These are phyloP conservation scores for Temnothorax nylanderi DNA, from an alignment of 1,140 invertebrate genomes.

Conservation along the genomic window DNA sequence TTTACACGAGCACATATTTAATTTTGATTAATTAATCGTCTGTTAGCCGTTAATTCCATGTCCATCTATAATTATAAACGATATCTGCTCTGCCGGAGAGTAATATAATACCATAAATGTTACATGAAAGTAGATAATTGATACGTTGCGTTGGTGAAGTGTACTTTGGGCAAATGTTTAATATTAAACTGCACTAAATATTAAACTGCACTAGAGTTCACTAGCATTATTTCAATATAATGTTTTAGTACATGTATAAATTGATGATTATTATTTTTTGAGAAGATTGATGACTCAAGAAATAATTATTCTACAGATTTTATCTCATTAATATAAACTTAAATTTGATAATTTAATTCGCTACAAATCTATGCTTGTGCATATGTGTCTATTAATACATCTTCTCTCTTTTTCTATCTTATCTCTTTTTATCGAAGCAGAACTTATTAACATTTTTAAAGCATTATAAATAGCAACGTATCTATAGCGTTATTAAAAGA, in stretches of 20 bases:
- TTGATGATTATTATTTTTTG: not conserved
- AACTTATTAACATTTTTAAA: not conserved
- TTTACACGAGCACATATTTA: not conserved
- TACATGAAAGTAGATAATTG: conserved; percentile 53
- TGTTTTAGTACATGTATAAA: not conserved
- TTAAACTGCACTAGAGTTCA: conserved; percentile 51
- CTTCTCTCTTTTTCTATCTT: not conserved
- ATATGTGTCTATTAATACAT: not conserved
- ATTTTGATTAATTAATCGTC: conserved; percentile 38
- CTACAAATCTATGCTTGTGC: not conserved
- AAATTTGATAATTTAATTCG: not conserved
- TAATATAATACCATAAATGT: conserved; percentile 48
- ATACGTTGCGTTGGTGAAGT: conserved; percentile 34
- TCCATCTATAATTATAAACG: conserved; percentile 21
- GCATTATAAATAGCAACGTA: not conserved
- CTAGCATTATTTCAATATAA: not conserved
- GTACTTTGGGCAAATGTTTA: conserved; percentile 44
- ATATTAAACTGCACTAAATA: conserved; percentile 41
- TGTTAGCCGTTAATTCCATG: conserved; percentile 29
- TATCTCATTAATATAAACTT: not conserved
- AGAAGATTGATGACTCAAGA: not conserved
- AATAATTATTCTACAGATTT: not conserved
- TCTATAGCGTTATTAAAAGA: not conserved
- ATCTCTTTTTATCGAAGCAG: not conserved
- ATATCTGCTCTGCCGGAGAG: not conserved